Evolutionary conservation across 2,888 invertebrate genomes (phyloP).

Genomic region (Sinhomidia bicolor): DNA sequence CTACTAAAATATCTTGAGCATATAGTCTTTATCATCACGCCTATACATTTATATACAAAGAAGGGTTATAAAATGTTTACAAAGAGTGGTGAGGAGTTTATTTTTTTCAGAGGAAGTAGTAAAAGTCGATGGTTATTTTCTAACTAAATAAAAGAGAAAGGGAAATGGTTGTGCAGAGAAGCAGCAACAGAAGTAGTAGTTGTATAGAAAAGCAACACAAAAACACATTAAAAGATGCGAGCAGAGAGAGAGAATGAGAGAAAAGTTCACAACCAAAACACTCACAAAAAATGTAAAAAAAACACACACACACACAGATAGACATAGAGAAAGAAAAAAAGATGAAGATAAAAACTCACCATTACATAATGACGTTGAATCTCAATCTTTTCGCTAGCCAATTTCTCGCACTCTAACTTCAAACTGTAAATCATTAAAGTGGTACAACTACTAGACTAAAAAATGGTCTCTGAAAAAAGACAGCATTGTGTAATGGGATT

Average conservation of each 20-base stretch:
- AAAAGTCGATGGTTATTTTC: slow-evolving; percentile 43
- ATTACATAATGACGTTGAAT: slow-evolving; percentile 85
- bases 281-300: not conserved
- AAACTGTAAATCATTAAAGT: slow-evolving; percentile 82
- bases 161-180: slow-evolving; percentile 3
- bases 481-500: slow-evolving; percentile 36
- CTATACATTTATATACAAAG: slow-evolving; percentile 26
- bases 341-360: slow-evolving; percentile 82
- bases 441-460: slow-evolving; percentile 28
- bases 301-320: not conserved
- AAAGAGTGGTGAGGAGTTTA: slow-evolving; percentile 11
- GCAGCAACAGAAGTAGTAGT: not conserved
- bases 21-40: not conserved
- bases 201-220: not conserved
- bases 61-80: not conserved
- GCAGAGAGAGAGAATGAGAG: no score
- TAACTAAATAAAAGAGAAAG: slow-evolving; percentile 32
- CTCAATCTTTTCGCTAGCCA: slow-evolving; percentile 84
- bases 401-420: slow-evolving; percentile 84
- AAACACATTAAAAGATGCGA: not conserved
- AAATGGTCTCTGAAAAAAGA: slow-evolving; percentile 11
- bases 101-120: slow-evolving; percentile 19
- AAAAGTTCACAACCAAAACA: not conserved
- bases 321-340: slow-evolving; percentile 60
- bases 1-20: slow-evolving; percentile 31